These are phyloP conservation scores for Passer domesticus DNA, from an alignment of 2,113 vertebrate species.

Conservation along the genomic window DNA sequence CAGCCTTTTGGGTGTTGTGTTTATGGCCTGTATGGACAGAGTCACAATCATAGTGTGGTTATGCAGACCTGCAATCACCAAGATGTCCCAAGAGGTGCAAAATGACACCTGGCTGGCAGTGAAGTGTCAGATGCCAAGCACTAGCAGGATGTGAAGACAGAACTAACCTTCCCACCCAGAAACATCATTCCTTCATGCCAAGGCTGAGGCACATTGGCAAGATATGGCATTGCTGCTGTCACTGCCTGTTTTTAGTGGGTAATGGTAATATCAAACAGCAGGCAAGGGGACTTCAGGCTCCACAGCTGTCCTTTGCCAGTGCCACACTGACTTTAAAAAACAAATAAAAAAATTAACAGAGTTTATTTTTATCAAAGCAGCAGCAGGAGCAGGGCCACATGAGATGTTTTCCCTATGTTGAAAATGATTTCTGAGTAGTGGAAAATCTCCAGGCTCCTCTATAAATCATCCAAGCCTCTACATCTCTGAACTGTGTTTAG, in stretches of 20 bases:
- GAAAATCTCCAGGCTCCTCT: slow-evolving; percentile 12
- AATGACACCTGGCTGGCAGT: not conserved
- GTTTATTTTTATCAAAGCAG: slow-evolving; percentile 1
- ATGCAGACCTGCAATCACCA: not conserved
- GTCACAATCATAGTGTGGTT: not conserved
- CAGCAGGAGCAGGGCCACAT: not conserved
- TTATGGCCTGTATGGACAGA: not conserved
- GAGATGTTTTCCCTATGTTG: not conserved
- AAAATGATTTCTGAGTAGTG: not conserved
- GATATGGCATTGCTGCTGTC: not conserved
- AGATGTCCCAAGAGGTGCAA: not conserved
- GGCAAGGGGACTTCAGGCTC: not conserved
- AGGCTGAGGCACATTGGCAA: not conserved
- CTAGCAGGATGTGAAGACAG: not conserved
- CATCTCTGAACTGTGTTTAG: slow-evolving; percentile 29
- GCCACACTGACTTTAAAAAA: not conserved
- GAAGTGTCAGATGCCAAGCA: not conserved
- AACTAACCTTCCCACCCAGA: not conserved
- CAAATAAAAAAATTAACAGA: not conserved
- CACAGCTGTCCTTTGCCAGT: not conserved
- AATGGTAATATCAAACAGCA: not conserved
- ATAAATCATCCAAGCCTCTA: not conserved
- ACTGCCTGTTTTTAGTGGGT: not conserved
- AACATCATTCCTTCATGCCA: not conserved
- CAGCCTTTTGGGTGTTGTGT: not conserved